Percentiles rank a stretch among this genome's conserved stretches.
Evolutionary conservation across 2,888 invertebrate genomes (phyloP).

Genomic region (Mimachlamys varia): DNA sequence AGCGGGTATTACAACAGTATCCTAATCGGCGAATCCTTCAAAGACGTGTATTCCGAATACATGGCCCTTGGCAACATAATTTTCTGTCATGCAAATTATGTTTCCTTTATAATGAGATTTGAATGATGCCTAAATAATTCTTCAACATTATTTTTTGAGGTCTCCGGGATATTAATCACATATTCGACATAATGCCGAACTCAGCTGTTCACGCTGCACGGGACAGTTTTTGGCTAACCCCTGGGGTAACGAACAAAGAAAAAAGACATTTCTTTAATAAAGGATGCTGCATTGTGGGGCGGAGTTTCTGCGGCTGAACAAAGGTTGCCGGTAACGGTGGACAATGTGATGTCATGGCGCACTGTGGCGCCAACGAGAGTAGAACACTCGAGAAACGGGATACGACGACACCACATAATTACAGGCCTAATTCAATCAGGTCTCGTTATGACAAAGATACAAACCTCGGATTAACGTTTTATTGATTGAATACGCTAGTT

Average conservation of each 20-base stretch:
- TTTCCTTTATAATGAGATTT: conserved; percentile 15
- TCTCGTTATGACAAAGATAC: conserved; percentile 21
- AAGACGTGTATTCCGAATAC: not conserved
- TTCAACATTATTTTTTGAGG: conserved; percentile 34
- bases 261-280: conserved; percentile 37
- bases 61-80: conserved; percentile 14
- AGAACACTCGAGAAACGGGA: not conserved
- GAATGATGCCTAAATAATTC: conserved; percentile 34
- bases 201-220: conserved; percentile 23
- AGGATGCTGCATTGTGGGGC: conserved; percentile 21
- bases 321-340: conserved; percentile 3
- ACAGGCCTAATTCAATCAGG: not conserved
- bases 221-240: conserved; percentile 34
- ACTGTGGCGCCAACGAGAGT: not conserved
- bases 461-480: not conserved
- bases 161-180: conserved; percentile 32
- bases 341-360: conserved; percentile 13
- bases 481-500: conserved; percentile 21
- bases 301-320: conserved; percentile 24
- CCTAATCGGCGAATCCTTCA: conserved; percentile 1
- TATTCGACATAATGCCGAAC: conserved; percentile 14
- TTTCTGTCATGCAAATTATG: conserved; percentile 28
- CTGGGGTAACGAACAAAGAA: conserved; percentile 40
- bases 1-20: not conserved
- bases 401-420: conserved; percentile 11